Conservation (phyloP, 2,888 invertebrate species). For the Lepas anatifera region DNA sequence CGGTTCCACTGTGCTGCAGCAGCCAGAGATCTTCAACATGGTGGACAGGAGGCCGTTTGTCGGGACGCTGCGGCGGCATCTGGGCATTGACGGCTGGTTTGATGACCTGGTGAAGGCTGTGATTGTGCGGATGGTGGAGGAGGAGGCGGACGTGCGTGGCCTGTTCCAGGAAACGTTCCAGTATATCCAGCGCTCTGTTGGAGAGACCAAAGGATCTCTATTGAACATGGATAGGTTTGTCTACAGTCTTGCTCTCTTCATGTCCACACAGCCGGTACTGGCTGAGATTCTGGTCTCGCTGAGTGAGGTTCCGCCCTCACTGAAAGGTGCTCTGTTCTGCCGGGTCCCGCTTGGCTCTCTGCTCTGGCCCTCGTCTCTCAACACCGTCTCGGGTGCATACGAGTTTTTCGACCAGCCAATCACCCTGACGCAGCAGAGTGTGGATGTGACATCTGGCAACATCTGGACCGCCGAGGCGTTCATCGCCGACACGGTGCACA, state of each 20-base stretch:
- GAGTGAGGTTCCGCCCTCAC: background rate
- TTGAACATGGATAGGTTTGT: conserved; percentile 6
- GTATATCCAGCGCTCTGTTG: background rate
- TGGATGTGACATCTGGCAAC: background rate
- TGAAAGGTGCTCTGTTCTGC: background rate
- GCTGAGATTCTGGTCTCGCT: background rate
- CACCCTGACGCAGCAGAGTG: conserved; percentile 10
- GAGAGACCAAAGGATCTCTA: conserved; percentile 1
- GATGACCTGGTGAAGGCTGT: background rate
- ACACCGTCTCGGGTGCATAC: background rate
- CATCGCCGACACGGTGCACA: background rate
- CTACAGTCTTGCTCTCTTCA: conserved; percentile 3
- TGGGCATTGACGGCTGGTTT: conserved; percentile 10
- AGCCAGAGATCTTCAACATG: conserved; percentile 5
- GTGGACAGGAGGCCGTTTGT: background rate
- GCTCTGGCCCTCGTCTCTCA: conserved; percentile 7
- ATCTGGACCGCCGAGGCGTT: background rate
- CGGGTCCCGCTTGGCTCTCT: conserved; percentile 10
- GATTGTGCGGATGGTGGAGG: background rate
- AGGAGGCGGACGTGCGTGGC: background rate
- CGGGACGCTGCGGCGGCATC: background rate
- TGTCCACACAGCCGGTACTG: background rate
- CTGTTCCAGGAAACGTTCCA: conserved; percentile 2
- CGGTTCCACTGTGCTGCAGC: background rate
- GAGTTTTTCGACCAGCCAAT: conserved; percentile 12